Conservation (phyloP, 2,888 invertebrate genomes). For the Allolobophora icterica region DNA sequence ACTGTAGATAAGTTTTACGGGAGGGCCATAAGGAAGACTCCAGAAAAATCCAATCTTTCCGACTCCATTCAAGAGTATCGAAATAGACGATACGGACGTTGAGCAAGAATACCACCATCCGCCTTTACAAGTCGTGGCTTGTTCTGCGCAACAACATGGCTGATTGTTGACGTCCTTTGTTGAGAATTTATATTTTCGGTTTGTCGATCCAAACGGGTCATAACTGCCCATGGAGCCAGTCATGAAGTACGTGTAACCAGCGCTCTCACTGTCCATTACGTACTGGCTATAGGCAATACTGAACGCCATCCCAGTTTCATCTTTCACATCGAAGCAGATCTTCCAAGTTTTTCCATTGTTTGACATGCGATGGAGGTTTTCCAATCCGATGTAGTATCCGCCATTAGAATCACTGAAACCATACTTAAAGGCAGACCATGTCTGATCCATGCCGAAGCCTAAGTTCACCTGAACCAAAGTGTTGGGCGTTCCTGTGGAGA, state of each 20-base stretch:
- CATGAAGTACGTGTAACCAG: not conserved
- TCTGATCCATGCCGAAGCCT: not conserved
- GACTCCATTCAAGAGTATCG: not conserved
- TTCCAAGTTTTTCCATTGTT: not conserved
- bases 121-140: not conserved
- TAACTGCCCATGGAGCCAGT: not conserved
- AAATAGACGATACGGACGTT: too few species aligned
- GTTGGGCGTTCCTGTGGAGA: not conserved
- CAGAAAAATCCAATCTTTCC: not conserved
- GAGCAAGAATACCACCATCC: not conserved
- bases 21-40: not conserved
- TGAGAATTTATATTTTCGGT: not conserved
- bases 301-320: not conserved
- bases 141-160: not conserved
- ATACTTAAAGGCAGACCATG: not conserved
- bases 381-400: not conserved
- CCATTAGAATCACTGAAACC: not conserved
- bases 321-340: not conserved
- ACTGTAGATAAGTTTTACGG: not conserved
- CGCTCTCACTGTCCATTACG: not conserved
- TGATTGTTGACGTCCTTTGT: slow-evolving; percentile 15
- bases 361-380: not conserved
- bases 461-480: not conserved
- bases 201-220: not conserved
- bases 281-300: not conserved